Base-by-base conservation (phyloP, 2,113 vertebrate genomes). In the Saimiri boliviensis region DNA sequence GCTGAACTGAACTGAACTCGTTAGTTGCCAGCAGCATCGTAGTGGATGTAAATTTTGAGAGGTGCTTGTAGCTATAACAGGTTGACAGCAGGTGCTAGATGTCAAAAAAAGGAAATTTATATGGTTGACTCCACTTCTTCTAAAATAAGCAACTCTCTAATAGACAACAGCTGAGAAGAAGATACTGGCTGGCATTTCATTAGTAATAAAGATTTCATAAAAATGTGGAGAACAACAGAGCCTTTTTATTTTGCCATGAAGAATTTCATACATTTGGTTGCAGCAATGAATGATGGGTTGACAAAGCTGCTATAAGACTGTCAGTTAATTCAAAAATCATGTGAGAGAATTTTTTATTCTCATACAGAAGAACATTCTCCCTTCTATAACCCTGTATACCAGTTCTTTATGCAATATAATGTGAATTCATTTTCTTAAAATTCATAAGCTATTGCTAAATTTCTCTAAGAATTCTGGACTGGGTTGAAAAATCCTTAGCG, bases 301-400 rank as follows among this genome's bases (percentile, higher is more conserved):
- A 98, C 96, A 96, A 98, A 98, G 96, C 97, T 96, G 56, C 93
- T 95, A 87, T 98, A 98, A 98, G 98, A 96, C 94, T 98, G 97
- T 98, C 98, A 98, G 92, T 97, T 94, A 97, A 94, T 96, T 94
- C 25, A 97, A 98, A 63, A 97, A 96, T 93, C 97, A 71, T 97
- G 96, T 93, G 96, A 98, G 86, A 81, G 3, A 30, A 92, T 93
- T 32, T 30, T 97, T 93, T 89, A 94, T 96, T 98, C 97, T 97
- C 94, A 98, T 92, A 82, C 47, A 97, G 63, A 47, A 66, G 52
- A 89, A 87, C n/a, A 73, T 47, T 90, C 63, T 95, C 42, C 8
- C 37, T 91, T 95, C 93, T 79, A 58, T 6, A 80, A 63, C 92
- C 71, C 79, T 88, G 23, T 86, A 85, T 81, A 94, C 4, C 12